Percentiles rank a stretch among this genome's conserved stretches.
Conservation (phyloP, 2,888 invertebrate genomes). For the Osedax frankpressi region DNA sequence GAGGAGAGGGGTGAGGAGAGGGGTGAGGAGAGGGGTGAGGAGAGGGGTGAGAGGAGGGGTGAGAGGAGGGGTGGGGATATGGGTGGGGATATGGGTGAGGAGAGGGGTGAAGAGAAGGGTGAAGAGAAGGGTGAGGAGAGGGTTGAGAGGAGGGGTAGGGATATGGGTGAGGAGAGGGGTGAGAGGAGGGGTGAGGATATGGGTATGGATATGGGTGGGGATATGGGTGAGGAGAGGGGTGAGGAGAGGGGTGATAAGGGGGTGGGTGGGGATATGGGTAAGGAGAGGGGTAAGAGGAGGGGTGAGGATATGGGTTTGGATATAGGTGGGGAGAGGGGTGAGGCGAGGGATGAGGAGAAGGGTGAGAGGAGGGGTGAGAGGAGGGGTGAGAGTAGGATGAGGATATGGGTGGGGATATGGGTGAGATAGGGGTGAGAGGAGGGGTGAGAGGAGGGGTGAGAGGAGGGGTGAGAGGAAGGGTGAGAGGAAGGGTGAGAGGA, state of each 20-base stretch:
- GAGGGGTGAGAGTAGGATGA: neutral
- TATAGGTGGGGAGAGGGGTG: slow-evolving; percentile 18
- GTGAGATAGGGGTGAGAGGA: too few species aligned
- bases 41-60: neutral
- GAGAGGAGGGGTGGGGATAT: neutral
- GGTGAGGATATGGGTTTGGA: too few species aligned
- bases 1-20: slow-evolving; percentile 14
- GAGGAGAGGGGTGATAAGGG: too few species aligned
- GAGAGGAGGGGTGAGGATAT: neutral
- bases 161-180: neutral
- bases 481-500: too few species aligned
- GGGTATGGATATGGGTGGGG: too few species aligned
- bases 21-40: neutral
- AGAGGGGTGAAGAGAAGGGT: neutral
- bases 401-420: neutral
- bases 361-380: neutral
- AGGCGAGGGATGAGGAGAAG: neutral
- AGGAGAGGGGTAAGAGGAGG: too few species aligned
- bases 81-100: neutral
- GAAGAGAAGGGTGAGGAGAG: too few species aligned
- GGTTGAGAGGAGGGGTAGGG: too few species aligned
- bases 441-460: neutral
- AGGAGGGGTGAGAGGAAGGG: neutral
- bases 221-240: too few species aligned
- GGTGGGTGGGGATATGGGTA: too few species aligned